Percentiles rank a stretch among this genome's conserved stretches.
phyloP scores from a whole-genome alignment of 2,888 invertebrate species.

The Halictus quadricinctus region DNA sequence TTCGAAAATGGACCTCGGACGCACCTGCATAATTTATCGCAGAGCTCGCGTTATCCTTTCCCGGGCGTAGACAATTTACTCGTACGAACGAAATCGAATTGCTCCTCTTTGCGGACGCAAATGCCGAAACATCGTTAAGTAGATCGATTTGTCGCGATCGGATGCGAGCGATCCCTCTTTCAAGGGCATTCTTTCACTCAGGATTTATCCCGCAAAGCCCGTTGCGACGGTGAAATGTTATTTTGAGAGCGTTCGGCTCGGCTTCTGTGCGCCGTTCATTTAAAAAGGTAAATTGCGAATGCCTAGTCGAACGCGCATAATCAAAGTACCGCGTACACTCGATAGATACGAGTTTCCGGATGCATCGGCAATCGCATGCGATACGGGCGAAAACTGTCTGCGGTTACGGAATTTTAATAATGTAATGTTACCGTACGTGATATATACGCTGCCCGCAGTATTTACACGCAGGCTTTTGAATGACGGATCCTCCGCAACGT shows the following conservation, averaged over 20 bases:
- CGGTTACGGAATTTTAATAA: not conserved
- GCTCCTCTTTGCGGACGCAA: not conserved
- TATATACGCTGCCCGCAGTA: not conserved
- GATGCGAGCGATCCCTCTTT: not conserved
- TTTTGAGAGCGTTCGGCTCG: not conserved
- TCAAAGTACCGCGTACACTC: not conserved
- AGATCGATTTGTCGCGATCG: not conserved
- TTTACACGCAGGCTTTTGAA: not conserved
- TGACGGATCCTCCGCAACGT: not conserved
- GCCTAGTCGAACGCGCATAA: not conserved
- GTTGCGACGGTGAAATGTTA: not conserved
- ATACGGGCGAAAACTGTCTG: not conserved
- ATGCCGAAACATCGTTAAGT: not conserved
- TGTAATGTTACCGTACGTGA: not conserved
- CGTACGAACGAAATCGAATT: not conserved
- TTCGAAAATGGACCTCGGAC: not conserved
- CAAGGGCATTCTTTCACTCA: not conserved
- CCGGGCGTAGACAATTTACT: not conserved
- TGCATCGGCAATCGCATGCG: not conserved
- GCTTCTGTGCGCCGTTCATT: not conserved
- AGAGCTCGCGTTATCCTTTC: not conserved
- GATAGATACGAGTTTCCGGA: not conserved
- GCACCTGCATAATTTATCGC: not conserved
- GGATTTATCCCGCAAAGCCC: constrained; percentile 3
- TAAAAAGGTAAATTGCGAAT: not conserved